A percentile compares a stretch with the other conserved stretches of the same genome.
Evolutionary conservation across 2,888 invertebrate genomes (phyloP).

Genomic region (Germaria angustata): DNA sequence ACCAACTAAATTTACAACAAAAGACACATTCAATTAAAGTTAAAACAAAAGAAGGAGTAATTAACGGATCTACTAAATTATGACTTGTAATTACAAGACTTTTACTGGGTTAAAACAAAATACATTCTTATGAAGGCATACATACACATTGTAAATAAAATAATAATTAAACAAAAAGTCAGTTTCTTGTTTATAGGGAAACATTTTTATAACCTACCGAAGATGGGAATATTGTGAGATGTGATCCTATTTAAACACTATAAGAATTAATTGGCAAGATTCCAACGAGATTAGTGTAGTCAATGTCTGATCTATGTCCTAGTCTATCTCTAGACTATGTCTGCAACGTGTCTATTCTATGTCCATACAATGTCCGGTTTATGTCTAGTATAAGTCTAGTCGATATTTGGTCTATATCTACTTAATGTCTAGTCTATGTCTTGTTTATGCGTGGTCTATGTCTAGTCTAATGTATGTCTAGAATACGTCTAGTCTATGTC

Average conservation of each 20-base stretch:
- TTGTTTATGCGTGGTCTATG: too few species aligned
- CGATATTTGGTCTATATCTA: too few species aligned
- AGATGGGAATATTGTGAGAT: background rate
- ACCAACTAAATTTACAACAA: constrained; percentile 25
- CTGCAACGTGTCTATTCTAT: background rate
- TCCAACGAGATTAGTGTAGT: too few species aligned
- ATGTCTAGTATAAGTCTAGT: too few species aligned
- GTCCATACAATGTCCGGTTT: background rate
- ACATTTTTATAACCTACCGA: background rate
- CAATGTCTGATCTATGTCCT: background rate
- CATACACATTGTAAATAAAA: constrained; percentile 4
- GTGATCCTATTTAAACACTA: background rate
- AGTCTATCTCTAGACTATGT: background rate
- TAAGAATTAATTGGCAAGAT: too few species aligned
- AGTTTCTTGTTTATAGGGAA: constrained; percentile 29
- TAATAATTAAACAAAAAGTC: constrained; percentile 18
- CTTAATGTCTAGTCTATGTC: too few species aligned
- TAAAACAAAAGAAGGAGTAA: constrained; percentile 52
- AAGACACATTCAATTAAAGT: constrained; percentile 60
- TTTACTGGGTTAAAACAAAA: constrained; percentile 55
- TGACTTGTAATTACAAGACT: constrained; percentile 56
- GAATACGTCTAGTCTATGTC: too few species aligned
- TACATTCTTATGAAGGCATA: background rate
- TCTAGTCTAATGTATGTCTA: too few species aligned
- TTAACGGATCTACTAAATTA: constrained; percentile 58